Evolutionary conservation across 2,113 vertebrate species (phyloP).

Genomic region (Notiomystis cincta): DNA sequence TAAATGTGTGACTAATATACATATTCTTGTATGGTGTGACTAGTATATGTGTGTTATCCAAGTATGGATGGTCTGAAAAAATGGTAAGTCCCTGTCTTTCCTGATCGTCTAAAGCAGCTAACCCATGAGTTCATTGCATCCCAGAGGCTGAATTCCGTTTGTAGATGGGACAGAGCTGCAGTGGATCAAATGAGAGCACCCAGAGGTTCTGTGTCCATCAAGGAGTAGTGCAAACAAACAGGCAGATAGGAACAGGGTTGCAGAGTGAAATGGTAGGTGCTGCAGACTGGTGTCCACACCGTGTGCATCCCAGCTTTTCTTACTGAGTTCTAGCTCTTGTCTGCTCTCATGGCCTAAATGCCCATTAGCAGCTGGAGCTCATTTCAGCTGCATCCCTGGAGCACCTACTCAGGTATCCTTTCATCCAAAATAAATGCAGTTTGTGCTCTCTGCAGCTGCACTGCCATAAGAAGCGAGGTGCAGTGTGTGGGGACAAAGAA

Average conservation of each 20-base stretch:
- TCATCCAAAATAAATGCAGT: background rate
- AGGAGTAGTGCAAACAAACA: background rate
- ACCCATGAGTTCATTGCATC: background rate
- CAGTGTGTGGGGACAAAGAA: background rate
- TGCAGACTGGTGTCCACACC: background rate
- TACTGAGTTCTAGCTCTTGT: background rate
- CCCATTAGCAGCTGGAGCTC: background rate
- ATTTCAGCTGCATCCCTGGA: background rate
- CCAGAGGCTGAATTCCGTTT: background rate
- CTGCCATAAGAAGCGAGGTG: background rate
- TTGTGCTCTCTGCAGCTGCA: background rate
- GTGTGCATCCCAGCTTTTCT: background rate
- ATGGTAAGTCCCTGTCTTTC: background rate
- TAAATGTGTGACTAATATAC: background rate
- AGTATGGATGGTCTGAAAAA: background rate
- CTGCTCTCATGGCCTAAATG: background rate
- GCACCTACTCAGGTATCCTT: background rate
- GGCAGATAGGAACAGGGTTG: background rate
- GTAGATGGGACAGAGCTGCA: background rate
- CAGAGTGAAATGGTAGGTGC: background rate
- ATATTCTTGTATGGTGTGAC: background rate
- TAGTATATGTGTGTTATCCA: background rate
- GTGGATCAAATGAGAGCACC: background rate
- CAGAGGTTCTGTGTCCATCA: background rate
- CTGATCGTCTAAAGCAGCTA: background rate